Evolutionary conservation across 1,140 invertebrate species (phyloP).

Genomic region (Anadara kagoshimensis): DNA sequence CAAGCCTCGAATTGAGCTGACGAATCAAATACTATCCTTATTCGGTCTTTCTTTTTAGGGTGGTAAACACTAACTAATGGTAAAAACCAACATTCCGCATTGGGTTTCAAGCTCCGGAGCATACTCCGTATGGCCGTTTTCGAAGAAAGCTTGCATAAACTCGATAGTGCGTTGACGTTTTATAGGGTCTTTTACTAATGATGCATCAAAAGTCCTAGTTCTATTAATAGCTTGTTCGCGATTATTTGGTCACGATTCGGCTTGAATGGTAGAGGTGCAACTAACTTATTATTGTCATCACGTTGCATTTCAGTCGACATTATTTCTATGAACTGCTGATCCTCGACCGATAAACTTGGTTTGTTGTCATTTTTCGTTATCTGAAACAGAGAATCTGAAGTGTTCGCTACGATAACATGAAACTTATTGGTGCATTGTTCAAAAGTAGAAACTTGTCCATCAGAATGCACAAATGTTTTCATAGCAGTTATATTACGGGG

Average conservation of each 20-base stretch:
- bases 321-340: slow-evolving; percentile 26
- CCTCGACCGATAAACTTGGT: slow-evolving; percentile 25
- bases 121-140: slow-evolving; percentile 32
- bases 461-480: slow-evolving; percentile 25
- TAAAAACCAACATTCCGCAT: slow-evolving; percentile 42
- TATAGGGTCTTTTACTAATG: slow-evolving; percentile 22
- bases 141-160: slow-evolving; percentile 42
- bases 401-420: not conserved
- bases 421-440: slow-evolving; percentile 31
- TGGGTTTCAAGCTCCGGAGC: slow-evolving; percentile 25
- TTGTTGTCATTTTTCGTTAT: slow-evolving; percentile 28
- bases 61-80: slow-evolving; percentile 43
- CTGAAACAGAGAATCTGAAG: slow-evolving; percentile 5
- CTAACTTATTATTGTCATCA: slow-evolving; percentile 16
- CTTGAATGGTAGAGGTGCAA: slow-evolving; percentile 34
- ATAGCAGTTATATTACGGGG: slow-evolving; percentile 8
- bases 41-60: slow-evolving; percentile 35
- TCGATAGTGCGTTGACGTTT: slow-evolving; percentile 19
- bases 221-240: slow-evolving; percentile 18
- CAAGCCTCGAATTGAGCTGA: slow-evolving; percentile 36
- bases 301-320: slow-evolving; percentile 33
- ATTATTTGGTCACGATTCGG: slow-evolving; percentile 29
- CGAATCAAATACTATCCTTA: slow-evolving; percentile 39
- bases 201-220: slow-evolving; percentile 17
- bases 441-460: slow-evolving; percentile 15